These are phyloP conservation scores for Gasterosteus aculeatus DNA, from an alignment of 2,113 vertebrate genomes.

Conservation along the genomic window DNA sequence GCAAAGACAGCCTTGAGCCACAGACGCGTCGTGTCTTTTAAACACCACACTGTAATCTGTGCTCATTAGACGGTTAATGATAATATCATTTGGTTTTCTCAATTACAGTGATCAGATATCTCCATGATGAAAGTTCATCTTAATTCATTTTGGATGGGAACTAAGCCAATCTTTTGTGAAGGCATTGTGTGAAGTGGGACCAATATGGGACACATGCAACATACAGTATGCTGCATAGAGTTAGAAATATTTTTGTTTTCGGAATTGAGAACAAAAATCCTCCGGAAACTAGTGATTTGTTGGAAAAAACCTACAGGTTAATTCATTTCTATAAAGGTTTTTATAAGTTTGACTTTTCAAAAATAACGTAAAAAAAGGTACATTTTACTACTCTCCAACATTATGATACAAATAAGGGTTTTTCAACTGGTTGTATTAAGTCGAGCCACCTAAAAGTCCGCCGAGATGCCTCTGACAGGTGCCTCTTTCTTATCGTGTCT, in stretches of 20 bases:
- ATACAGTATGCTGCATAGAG: background rate
- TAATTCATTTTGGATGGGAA: background rate
- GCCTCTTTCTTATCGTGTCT: background rate
- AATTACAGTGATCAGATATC: background rate
- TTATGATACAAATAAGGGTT: no score
- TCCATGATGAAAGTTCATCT: background rate
- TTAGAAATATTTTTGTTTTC: background rate
- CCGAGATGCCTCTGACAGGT: no score
- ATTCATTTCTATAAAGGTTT: no score
- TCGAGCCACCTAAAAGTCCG: no score
- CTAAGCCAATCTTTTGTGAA: background rate
- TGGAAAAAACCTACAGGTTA: background rate
- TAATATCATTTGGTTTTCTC: slow-evolving; percentile 3
- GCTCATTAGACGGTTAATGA: background rate
- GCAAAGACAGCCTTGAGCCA: slow-evolving; percentile 9
- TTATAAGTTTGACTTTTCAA: no score
- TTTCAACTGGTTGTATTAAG: no score
- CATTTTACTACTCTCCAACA: no score
- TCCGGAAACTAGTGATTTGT: background rate
- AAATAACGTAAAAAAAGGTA: no score
- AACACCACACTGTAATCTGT: background rate
- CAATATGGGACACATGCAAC: background rate
- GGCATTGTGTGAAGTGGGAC: background rate
- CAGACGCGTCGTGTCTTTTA: background rate
- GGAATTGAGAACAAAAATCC: background rate